These are phyloP conservation scores for Galerucella calmariensis DNA, from an alignment of 2,888 invertebrate genomes.

Conservation along the genomic window DNA sequence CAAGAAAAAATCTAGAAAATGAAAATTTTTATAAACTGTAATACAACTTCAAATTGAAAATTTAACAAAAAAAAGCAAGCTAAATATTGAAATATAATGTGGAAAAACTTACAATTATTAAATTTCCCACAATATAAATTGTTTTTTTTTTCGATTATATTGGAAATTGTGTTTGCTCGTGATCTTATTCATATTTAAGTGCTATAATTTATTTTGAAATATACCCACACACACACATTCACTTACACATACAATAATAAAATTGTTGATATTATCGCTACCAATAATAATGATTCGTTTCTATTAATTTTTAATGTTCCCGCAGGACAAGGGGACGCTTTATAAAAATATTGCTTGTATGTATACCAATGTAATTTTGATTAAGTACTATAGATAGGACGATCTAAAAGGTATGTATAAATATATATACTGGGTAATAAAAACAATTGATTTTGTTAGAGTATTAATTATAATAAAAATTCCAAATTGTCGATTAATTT, in stretches of 20 bases:
- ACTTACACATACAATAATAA: slow-evolving; percentile 48
- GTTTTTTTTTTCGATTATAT: background rate
- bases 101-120: too few species aligned
- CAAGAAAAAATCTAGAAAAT: too few species aligned
- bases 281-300: slow-evolving; percentile 50
- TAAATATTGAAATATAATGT: too few species aligned
- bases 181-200: background rate
- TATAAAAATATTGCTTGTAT: slow-evolving; percentile 36
- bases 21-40: too few species aligned
- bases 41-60: too few species aligned
- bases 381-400: slow-evolving; percentile 32
- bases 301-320: slow-evolving; percentile 48
- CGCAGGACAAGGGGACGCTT: slow-evolving; percentile 21
- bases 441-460: slow-evolving; percentile 36
- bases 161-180: background rate
- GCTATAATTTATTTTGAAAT: slow-evolving; percentile 7
- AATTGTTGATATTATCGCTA: slow-evolving; percentile 52
- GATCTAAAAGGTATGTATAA: background rate
- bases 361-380: slow-evolving; percentile 34
- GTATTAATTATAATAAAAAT: slow-evolving; percentile 18
- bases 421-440: slow-evolving; percentile 30
- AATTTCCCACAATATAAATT: too few species aligned
- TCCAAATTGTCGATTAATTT: slow-evolving; percentile 6
- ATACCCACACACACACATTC: slow-evolving; percentile 11
- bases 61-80: too few species aligned